These are phyloP conservation scores for Stegodyphus dumicola DNA, from an alignment of 1,140 invertebrate species.

Conservation along the genomic window DNA sequence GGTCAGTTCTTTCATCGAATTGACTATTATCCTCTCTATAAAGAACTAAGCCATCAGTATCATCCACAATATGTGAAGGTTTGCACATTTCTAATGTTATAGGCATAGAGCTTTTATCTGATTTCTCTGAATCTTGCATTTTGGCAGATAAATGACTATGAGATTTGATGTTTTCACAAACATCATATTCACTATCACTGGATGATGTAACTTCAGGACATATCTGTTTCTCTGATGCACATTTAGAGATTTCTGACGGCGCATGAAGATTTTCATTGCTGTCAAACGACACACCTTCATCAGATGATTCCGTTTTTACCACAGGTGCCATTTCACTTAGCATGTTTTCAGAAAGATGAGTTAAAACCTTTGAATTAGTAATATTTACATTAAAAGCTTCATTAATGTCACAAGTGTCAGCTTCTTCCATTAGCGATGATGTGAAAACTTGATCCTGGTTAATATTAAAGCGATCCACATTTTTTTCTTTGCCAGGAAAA, in stretches of 20 bases:
- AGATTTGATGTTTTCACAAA: too few species aligned
- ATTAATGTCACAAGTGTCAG: slow-evolving; percentile 11
- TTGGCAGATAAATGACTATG: not conserved
- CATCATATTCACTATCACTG: too few species aligned
- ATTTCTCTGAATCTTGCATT: slow-evolving; percentile 2
- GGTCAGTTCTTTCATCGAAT: not conserved
- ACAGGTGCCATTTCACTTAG: not conserved
- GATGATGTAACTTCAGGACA: too few species aligned
- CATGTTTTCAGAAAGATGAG: not conserved
- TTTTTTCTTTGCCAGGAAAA: slow-evolving; percentile 1
- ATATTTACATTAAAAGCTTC: slow-evolving; percentile 44
- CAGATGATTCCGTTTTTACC: slow-evolving; percentile 30
- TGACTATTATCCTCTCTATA: not conserved
- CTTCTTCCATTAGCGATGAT: not conserved
- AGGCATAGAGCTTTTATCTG: not conserved
- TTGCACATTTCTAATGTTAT: not conserved
- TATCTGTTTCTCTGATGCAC: too few species aligned
- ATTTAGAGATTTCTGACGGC: too few species aligned
- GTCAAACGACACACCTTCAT: slow-evolving; percentile 48
- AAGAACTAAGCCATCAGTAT: not conserved
- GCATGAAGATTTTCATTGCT: slow-evolving; percentile 22
- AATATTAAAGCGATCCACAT: not conserved
- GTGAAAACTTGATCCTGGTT: not conserved
- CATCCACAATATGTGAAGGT: too few species aligned
- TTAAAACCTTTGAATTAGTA: not conserved